Conservation (phyloP, 2,113 vertebrate species). For the Gnathonemus echidnorhynchus region DNA sequence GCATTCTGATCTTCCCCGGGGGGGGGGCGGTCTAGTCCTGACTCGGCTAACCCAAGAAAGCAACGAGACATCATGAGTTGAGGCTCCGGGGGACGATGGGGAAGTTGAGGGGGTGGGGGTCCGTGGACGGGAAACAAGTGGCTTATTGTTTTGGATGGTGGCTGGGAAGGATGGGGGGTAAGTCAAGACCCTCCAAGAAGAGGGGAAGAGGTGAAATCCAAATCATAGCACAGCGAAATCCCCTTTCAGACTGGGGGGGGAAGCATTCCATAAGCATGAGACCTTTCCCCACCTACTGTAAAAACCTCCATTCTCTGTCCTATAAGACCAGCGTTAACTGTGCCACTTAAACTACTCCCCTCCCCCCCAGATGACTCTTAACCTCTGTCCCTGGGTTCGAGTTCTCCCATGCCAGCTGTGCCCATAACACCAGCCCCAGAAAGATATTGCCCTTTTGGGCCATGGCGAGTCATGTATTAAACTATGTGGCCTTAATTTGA, state of each 20-base stretch:
- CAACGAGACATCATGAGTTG: neutral
- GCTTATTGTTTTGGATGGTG: conserved; percentile 18
- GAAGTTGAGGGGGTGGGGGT: neutral
- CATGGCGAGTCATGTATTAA: conserved; percentile 50
- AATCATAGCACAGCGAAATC: conserved; percentile 51
- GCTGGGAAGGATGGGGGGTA: neutral
- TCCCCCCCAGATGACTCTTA: conserved; percentile 17
- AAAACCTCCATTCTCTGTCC: conserved; percentile 49
- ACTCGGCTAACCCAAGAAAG: neutral
- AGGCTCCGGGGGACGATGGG: neutral
- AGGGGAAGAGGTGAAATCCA: conserved; percentile 44
- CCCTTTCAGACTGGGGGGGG: conserved; percentile 30
- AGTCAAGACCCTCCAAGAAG: conserved; percentile 49
- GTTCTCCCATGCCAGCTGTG: conserved; percentile 37
- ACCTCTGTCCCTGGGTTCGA: conserved; percentile 35
- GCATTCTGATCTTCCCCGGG: neutral
- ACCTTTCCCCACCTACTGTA: conserved; percentile 49
- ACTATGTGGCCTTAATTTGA: conserved; percentile 50
- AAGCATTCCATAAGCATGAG: conserved; percentile 60
- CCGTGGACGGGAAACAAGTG: conserved; percentile 11
- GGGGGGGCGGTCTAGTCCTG: neutral
- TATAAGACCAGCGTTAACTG: conserved; percentile 39
- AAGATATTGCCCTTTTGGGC: conserved; percentile 54
- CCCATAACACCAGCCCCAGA: conserved; percentile 48
- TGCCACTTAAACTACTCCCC: conserved; percentile 28